Percentiles rank a stretch among this genome's conserved stretches.
Conservation (phyloP, 2,888 invertebrate genomes). For the Pristionchus fissidentatus region DNA sequence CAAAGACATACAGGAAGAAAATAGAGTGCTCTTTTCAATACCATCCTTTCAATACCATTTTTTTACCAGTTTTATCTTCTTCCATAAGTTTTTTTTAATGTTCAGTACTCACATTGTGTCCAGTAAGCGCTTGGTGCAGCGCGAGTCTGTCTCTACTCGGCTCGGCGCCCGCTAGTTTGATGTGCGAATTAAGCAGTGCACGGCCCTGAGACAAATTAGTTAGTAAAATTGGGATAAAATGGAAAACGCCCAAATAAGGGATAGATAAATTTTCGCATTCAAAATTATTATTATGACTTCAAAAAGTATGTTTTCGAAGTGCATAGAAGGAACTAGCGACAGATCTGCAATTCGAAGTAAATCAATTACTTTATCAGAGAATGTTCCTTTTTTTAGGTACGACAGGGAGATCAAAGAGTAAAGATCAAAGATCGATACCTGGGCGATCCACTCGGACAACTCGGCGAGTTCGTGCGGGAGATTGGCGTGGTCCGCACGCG, state of each 20-base stretch:
- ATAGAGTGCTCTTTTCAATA: no score
- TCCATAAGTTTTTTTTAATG: no score
- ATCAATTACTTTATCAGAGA: no score
- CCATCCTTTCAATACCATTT: no score
- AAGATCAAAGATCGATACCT: conserved; percentile 55
- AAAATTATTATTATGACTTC: no score
- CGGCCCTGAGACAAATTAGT: conserved; percentile 26
- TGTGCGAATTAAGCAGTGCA: conserved; percentile 49
- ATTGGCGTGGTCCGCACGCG: conserved; percentile 59
- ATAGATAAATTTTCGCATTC: background rate
- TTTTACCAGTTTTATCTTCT: no score
- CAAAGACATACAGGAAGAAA: no score
- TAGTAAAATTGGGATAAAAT: no score
- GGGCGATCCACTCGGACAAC: conserved; percentile 60
- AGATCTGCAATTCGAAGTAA: no score
- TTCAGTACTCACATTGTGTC: conserved; percentile 39
- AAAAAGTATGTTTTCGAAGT: no score
- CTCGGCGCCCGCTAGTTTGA: conserved; percentile 57
- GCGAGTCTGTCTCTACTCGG: conserved; percentile 52
- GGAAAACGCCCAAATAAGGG: no score
- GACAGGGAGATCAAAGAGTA: background rate
- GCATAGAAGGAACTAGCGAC: no score
- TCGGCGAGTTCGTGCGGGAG: conserved; percentile 62
- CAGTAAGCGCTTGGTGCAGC: conserved; percentile 34
- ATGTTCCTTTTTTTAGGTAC: background rate